Percentiles rank a stretch among this genome's conserved stretches.
phyloP scores from a whole-genome alignment of 2,113 vertebrate genomes.

The Colossoma macropomum region DNA sequence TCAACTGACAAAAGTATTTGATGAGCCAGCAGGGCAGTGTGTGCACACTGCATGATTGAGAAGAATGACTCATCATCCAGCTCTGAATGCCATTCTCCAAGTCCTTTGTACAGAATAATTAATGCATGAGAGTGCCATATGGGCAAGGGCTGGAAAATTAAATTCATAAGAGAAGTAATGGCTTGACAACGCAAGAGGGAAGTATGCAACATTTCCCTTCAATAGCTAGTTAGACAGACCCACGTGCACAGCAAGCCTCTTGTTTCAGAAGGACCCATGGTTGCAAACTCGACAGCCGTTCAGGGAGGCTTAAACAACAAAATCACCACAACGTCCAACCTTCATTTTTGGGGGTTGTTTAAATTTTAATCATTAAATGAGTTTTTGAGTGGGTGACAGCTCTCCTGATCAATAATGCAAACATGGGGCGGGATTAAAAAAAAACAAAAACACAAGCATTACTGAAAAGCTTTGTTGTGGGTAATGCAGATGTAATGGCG shows the following conservation, averaged over 20 bases:
- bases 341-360: conserved; percentile 41
- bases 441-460: neutral
- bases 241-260: conserved; percentile 19
- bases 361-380: conserved; percentile 52
- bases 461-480: neutral
- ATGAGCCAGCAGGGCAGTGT: neutral
- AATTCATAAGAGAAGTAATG: conserved; percentile 18
- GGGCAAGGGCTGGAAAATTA: conserved; percentile 11
- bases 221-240: conserved; percentile 1
- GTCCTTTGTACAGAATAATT: conserved; percentile 32
- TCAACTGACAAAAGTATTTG: neutral
- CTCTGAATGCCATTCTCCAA: conserved; percentile 1
- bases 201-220: neutral
- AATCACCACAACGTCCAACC: conserved; percentile 21
- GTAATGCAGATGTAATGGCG: neutral
- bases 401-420: conserved; percentile 46
- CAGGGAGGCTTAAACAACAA: conserved; percentile 25
- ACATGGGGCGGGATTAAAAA: neutral
- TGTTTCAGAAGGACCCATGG: conserved; percentile 15
- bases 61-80: neutral
- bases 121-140: conserved; percentile 23
- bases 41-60: neutral
- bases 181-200: neutral
- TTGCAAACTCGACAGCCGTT: conserved; percentile 17
- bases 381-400: conserved; percentile 31